Percentiles rank a stretch among this genome's conserved stretches.
Conservation (phyloP, 1,140 invertebrate species). For the Cyphomyrmex costatus region DNA sequence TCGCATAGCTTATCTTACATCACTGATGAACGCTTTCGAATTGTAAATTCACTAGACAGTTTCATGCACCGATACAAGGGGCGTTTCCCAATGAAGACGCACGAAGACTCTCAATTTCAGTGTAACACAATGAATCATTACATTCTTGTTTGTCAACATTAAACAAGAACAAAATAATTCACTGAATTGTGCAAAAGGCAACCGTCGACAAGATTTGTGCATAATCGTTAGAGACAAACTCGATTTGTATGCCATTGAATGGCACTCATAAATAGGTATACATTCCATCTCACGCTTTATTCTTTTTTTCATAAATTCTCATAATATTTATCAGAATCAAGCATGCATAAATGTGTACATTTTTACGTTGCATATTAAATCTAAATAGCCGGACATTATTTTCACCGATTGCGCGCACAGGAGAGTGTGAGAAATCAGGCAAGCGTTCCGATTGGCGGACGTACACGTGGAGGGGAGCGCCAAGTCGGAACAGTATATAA, state of each 20-base stretch:
- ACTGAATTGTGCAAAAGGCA: not conserved
- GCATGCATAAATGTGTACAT: not conserved
- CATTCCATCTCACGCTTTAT: not conserved
- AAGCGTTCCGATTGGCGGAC: conserved; percentile 19
- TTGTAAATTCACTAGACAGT: too few relatives aligned
- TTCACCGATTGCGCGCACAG: not conserved
- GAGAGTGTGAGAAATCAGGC: not conserved
- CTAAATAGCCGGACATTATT: not conserved
- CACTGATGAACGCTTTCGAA: too few relatives aligned
- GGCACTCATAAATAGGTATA: too few relatives aligned
- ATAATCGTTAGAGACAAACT: not conserved
- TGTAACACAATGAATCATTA: too few relatives aligned
- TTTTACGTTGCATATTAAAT: not conserved
- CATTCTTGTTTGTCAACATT: too few relatives aligned
- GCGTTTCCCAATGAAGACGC: too few relatives aligned
- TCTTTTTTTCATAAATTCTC: too few relatives aligned
- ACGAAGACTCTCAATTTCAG: too few relatives aligned
- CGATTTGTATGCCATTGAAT: not conserved
- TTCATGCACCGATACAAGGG: too few relatives aligned
- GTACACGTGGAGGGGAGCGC: not conserved
- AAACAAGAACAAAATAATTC: too few relatives aligned
- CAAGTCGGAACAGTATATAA: conserved; percentile 14
- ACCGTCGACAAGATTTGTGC: not conserved
- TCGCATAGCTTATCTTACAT: not conserved
- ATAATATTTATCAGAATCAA: not conserved